Evolutionary conservation across 2,797 vertebrate species (phyloP).

Genomic region (Myotis myotis): DNA sequence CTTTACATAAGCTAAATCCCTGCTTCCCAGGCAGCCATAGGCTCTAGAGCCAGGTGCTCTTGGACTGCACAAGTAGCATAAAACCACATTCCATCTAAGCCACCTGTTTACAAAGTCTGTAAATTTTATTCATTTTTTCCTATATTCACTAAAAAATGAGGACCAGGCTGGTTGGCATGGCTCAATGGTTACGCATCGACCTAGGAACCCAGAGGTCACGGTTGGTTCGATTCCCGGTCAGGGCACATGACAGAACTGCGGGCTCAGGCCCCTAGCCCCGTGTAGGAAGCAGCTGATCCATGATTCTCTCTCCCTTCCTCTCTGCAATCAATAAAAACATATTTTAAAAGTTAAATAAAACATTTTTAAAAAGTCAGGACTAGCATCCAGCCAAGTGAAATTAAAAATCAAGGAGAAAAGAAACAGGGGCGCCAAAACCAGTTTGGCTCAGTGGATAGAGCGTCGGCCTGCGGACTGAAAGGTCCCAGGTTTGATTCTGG

Average conservation of each 20-base stretch:
- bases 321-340: no score
- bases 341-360: no score
- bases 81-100: neutral
- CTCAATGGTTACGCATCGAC: no score
- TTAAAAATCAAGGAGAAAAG: neutral
- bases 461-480: no score
- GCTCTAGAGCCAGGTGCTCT: neutral
- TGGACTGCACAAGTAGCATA: neutral
- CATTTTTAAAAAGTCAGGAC: neutral
- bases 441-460: no score
- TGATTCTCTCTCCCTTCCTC: no score
- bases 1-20: neutral
- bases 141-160: neutral
- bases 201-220: no score
- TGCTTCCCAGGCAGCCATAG: neutral
- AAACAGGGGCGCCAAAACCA: rapidly evolving
- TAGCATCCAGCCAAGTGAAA: neutral
- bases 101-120: neutral
- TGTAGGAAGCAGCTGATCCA: no score
- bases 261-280: no score
- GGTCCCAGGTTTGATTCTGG: no score
- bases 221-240: no score
- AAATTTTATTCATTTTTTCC: neutral
- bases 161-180: neutral
- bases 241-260: no score